Percentiles rank a stretch among this genome's conserved stretches.
Conservation (phyloP, 2,888 invertebrate genomes). For the Yponomeuta sedellus region DNA sequence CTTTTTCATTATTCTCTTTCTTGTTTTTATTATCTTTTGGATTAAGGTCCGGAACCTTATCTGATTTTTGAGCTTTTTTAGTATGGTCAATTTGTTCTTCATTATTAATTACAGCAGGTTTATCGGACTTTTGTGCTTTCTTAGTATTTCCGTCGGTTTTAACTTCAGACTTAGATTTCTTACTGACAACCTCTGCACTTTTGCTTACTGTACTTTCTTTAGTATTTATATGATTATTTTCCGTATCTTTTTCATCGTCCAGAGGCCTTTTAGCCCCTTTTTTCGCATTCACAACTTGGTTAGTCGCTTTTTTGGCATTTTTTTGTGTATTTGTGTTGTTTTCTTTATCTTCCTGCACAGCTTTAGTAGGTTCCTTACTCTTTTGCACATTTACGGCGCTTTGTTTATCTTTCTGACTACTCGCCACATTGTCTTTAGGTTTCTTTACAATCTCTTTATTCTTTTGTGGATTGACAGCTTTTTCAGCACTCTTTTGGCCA, state of each 20-base stretch:
- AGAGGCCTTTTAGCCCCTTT: neutral
- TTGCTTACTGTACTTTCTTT: neutral
- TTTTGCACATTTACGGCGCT: slow-evolving; percentile 10
- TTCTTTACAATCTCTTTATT: neutral
- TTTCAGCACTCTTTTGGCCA: neutral
- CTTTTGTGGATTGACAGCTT: neutral
- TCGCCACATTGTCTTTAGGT: neutral
- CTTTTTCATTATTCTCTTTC: neutral
- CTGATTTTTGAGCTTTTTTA: slow-evolving; percentile 17
- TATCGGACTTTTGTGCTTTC: slow-evolving; percentile 17
- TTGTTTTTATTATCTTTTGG: neutral
- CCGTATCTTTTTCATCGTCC: neutral
- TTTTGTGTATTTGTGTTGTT: neutral
- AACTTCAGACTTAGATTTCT: slow-evolving; percentile 14
- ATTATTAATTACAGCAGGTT: slow-evolving; percentile 16
- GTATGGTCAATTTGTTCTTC: slow-evolving; percentile 19
- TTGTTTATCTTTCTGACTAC: neutral
- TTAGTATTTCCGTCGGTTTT: slow-evolving; percentile 19
- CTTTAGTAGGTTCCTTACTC: neutral
- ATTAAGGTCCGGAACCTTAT: neutral
- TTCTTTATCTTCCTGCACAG: neutral
- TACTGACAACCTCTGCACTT: neutral
- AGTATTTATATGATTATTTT: neutral
- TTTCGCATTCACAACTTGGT: neutral
- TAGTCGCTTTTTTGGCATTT: neutral